phyloP scores from a whole-genome alignment of 53 echinoderm and acorn worm species.

The Temnopleurus reevesii region DNA sequence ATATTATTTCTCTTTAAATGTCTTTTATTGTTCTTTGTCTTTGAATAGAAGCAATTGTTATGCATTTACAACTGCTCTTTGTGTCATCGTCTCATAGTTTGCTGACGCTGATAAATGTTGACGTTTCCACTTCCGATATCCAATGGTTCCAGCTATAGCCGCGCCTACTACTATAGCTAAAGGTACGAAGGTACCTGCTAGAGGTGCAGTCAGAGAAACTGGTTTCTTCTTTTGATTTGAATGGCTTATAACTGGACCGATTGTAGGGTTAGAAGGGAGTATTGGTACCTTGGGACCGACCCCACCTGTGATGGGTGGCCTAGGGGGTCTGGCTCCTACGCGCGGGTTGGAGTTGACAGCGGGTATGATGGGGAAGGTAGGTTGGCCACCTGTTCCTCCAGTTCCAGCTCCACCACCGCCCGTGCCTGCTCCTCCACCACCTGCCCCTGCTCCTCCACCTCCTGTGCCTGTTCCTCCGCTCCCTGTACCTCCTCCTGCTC shows the following conservation, averaged over 20 bases:
- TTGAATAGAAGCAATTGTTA: background rate
- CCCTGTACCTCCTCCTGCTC: background rate
- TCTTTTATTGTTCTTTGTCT: background rate
- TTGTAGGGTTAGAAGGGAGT: background rate
- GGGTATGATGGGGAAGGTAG: background rate
- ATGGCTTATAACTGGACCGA: constrained; percentile 29
- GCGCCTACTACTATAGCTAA: background rate
- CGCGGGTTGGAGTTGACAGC: background rate
- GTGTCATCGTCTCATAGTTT: constrained; percentile 35
- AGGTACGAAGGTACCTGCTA: background rate
- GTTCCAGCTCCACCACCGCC: background rate
- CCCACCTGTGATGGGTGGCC: background rate
- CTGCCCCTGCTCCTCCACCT: background rate
- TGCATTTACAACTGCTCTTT: constrained; percentile 29
- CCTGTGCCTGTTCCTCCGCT: background rate
- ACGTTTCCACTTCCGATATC: constrained; percentile 25
- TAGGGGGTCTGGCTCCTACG: background rate
- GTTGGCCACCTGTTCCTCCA: background rate
- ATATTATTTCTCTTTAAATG: background rate
- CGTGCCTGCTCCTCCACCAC: background rate
- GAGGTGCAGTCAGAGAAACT: background rate
- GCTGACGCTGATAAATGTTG: constrained; percentile 14
- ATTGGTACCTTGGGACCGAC: constrained; percentile 31
- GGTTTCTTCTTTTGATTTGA: constrained; percentile 24
- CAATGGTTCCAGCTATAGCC: background rate